phyloP scores from a whole-genome alignment of 1,140 invertebrate genomes.

The Solen grandis region DNA sequence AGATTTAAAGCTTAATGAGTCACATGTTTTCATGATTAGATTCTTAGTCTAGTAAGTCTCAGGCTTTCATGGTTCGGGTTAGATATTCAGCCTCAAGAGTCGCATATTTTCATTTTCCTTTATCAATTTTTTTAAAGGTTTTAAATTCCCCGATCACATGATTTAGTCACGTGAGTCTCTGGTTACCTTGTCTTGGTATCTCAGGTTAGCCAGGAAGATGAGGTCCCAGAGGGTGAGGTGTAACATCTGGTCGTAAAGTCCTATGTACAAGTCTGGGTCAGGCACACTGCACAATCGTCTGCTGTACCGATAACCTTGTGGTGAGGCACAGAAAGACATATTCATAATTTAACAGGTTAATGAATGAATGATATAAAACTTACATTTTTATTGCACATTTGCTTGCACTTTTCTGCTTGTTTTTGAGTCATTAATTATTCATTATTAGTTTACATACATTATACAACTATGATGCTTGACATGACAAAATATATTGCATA shows the following conservation, averaged over 20 bases:
- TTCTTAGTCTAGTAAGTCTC: no score
- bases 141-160: background rate
- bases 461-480: background rate
- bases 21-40: no score
- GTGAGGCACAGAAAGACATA: background rate
- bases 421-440: background rate
- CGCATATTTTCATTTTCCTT: background rate
- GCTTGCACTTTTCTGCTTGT: no score
- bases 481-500: background rate
- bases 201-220: constrained; percentile 4
- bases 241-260: constrained; percentile 30
- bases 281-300: background rate
- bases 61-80: background rate
- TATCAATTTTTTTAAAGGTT: background rate
- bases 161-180: background rate
- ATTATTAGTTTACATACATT: background rate
- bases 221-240: constrained; percentile 41
- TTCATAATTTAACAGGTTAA: background rate
- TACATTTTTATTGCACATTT: no score
- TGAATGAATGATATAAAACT: background rate
- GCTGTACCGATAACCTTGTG: background rate
- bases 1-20: background rate
- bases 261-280: constrained; percentile 4
- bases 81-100: background rate
- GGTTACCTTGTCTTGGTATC: constrained; percentile 23